Conservation (phyloP, 2,113 vertebrate species). For the Nothobranchius kuhntae region DNA sequence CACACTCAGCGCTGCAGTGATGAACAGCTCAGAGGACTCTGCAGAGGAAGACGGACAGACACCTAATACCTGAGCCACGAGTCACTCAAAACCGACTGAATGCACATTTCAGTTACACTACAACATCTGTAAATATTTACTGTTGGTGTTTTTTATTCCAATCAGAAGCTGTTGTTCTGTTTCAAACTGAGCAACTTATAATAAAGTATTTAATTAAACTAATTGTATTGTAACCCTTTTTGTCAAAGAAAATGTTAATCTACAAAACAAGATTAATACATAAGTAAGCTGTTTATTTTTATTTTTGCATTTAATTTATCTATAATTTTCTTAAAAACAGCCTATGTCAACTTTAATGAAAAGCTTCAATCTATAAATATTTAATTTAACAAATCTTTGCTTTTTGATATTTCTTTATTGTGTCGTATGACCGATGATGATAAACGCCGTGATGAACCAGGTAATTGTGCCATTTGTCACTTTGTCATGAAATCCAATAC, state of each 20-base stretch:
- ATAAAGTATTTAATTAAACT: not conserved
- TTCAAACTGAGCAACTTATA: not conserved
- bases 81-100: slow-evolving; percentile 18
- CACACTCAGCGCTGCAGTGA: slow-evolving; percentile 73
- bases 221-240: no score
- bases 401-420: slow-evolving; percentile 37
- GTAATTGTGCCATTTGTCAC: slow-evolving; percentile 69
- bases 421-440: slow-evolving; percentile 38
- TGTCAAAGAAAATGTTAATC: no score
- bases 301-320: no score
- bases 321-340: no score
- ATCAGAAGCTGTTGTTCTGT: no score
- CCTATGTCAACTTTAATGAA: no score
- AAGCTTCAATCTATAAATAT: slow-evolving; percentile 10
- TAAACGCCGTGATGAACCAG: slow-evolving; percentile 55
- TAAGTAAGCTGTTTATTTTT: no score
- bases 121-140: not conserved
- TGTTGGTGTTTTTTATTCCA: not conserved
- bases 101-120: slow-evolving; percentile 39
- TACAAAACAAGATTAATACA: no score
- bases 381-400: slow-evolving; percentile 44
- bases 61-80: slow-evolving; percentile 52
- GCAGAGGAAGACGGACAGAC: slow-evolving; percentile 61
- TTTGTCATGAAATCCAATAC: slow-evolving; percentile 54
- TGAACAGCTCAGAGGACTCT: slow-evolving; percentile 76